Conservation (phyloP, 2,888 invertebrate species). For the Andrena hattorfiana region DNA sequence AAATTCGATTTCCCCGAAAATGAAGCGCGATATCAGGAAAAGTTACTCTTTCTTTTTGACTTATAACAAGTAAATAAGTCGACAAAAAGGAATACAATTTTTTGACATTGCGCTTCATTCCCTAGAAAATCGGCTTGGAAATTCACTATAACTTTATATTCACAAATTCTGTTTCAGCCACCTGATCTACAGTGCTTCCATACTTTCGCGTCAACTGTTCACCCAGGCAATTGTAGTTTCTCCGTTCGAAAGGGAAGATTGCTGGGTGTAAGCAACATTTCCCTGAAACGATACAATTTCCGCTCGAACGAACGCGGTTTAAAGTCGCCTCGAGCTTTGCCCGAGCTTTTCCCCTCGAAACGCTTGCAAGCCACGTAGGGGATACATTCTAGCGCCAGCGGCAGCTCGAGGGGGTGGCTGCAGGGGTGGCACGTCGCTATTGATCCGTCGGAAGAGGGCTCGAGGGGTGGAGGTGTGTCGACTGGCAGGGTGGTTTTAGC, state of each 20-base stretch:
- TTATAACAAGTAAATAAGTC: too few species aligned
- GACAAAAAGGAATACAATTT: too few species aligned
- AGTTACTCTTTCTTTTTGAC: too few species aligned
- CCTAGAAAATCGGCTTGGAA: too few species aligned
- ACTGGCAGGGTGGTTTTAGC: constrained; percentile 79
- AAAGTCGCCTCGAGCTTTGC: constrained; percentile 21
- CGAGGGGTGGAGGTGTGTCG: constrained; percentile 76
- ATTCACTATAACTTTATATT: too few species aligned
- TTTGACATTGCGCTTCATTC: too few species aligned
- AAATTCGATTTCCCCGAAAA: too few species aligned
- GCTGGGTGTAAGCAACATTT: constrained; percentile 23
- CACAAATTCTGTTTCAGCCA: too few species aligned
- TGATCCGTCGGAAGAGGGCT: constrained; percentile 76
- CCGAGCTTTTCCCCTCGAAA: constrained; percentile 29
- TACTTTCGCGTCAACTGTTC: background rate
- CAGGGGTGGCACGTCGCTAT: constrained; percentile 76
- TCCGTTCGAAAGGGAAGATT: background rate
- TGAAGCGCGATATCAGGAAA: too few species aligned
- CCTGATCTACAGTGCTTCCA: too few species aligned
- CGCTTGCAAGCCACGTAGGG: constrained; percentile 16
- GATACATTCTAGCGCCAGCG: constrained; percentile 9
- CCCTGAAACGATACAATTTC: constrained; percentile 30
- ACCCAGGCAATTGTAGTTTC: background rate
- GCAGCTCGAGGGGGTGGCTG: constrained; percentile 57
- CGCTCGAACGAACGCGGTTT: constrained; percentile 27